Base-by-base conservation (phyloP, 2,113 vertebrate species). In the Hiodon alosoides region DNA sequence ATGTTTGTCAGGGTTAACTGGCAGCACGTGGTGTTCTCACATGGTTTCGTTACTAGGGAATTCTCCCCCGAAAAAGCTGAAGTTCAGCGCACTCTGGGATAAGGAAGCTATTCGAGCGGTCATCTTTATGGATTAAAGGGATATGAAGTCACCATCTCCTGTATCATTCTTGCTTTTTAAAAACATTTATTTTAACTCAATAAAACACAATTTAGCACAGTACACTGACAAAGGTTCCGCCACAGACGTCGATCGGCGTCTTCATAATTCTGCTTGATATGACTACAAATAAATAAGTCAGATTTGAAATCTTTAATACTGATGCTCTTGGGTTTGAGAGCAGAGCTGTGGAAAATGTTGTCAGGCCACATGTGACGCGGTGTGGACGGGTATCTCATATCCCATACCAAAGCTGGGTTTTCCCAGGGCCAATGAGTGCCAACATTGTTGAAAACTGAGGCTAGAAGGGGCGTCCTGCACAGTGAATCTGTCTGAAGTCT, bases 261-360 rank as follows among this genome's bases (percentile, higher is more conserved):
- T 58, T 72, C 31, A 72, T 72, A 60, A 72, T 61, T 8, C 9
- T 52, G 48, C 57, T 65, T 65, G 31, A 16, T 68, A 11, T 68
- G 66, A 68, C 47, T 58, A 72, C 13, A 69, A 69, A 54, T 13
- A 71, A 47, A 48, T 47, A 72, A 14, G 60, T 9, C 4, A 51
- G 4, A 60, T 58, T 9, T 14, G 31, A 61, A 16, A 87, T 5
- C 81, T 72, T 9, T 91, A 91, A 93, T 86, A 92, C 90, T 91
- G 90, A 88, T 82, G 86, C 83, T 17, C 84, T 91, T 87, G 90
- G 87, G 50, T 46, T 3, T 87, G 91, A 87, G 87, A 92, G 81
- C 55, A 7, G 58, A 88, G 78, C 83, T 85, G 80, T 47, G 16
- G 4, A 69, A 53, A 53, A 73, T 2, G 71, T n/a, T 51, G 17